phyloP scores from a whole-genome alignment of 2,113 vertebrate species.

The Oncorhynchus keta region DNA sequence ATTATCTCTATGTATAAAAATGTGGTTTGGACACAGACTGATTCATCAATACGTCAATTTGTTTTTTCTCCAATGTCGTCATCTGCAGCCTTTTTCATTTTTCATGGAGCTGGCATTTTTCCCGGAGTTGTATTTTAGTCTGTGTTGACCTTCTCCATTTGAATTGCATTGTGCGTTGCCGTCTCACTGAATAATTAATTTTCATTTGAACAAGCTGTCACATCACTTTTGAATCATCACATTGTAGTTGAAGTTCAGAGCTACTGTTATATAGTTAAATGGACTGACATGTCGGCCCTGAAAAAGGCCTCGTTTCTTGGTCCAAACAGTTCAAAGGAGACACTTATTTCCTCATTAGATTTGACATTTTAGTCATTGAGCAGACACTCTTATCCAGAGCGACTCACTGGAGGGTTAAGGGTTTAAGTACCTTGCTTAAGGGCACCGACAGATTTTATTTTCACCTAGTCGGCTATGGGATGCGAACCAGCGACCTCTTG shows the following conservation, averaged over 20 bases:
- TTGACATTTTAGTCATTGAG: no score
- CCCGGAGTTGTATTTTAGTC: constrained; percentile 22
- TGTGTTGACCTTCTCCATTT: constrained; percentile 42
- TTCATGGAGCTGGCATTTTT: constrained; percentile 25
- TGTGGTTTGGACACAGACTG: neutral
- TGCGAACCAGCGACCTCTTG: no score
- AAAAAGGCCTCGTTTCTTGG: no score
- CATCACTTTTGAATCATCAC: constrained; percentile 24
- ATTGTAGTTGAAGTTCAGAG: constrained; percentile 8
- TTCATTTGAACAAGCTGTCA: constrained; percentile 45
- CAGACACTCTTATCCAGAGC: no score
- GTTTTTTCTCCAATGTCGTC: neutral
- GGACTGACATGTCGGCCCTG: neutral
- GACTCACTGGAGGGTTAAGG: no score
- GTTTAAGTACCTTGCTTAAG: no score
- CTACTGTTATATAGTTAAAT: constrained; percentile 7
- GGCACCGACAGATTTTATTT: no score
- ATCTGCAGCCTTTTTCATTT: constrained; percentile 13
- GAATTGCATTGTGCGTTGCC: constrained; percentile 26
- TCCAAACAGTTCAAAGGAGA: no score
- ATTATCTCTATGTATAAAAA: constrained; percentile 11
- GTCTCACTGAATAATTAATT: constrained; percentile 41
- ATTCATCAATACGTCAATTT: constrained; percentile 26
- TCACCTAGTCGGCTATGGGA: no score
- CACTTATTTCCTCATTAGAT: no score